Conservation (phyloP, 1,140 invertebrate species). For the Camponotus vicinus region DNA sequence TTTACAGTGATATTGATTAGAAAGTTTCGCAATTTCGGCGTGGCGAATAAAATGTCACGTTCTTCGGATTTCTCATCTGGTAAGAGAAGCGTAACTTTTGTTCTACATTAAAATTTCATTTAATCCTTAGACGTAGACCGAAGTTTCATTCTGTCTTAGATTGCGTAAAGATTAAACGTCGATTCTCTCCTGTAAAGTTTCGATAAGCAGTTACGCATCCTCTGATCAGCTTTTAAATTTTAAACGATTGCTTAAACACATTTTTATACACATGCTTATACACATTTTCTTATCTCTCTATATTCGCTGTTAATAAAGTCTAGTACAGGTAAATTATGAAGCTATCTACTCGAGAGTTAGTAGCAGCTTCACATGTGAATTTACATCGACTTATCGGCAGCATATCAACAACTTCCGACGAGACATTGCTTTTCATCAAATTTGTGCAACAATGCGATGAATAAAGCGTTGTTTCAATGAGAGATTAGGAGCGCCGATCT, state of each 20-base stretch:
- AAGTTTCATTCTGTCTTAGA: conserved; percentile 22
- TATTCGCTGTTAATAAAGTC: conserved; percentile 9
- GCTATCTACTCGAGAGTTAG: neutral
- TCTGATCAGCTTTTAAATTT: conserved; percentile 24
- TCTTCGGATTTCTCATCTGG: neutral
- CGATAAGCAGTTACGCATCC: conserved; percentile 24
- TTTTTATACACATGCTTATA: too few relatives aligned
- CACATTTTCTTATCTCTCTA: neutral
- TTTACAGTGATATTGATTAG: neutral
- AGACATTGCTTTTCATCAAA: neutral
- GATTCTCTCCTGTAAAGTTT: conserved; percentile 14
- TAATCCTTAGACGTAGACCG: conserved; percentile 28
- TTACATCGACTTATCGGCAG: neutral
- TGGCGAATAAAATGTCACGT: neutral
- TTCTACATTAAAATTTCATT: conserved; percentile 49
- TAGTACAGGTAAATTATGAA: conserved; percentile 2
- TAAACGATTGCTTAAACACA: neutral
- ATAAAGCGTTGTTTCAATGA: neutral
- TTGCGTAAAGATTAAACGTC: conserved; percentile 27
- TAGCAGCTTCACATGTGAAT: neutral
- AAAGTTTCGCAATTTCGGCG: neutral
- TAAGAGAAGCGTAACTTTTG: conserved; percentile 18
- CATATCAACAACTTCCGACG: conserved; percentile 14
- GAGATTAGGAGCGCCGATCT: neutral
- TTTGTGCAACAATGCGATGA: neutral